Conservation (phyloP, 2,797 vertebrate genomes). For the Poecile montanus region DNA sequence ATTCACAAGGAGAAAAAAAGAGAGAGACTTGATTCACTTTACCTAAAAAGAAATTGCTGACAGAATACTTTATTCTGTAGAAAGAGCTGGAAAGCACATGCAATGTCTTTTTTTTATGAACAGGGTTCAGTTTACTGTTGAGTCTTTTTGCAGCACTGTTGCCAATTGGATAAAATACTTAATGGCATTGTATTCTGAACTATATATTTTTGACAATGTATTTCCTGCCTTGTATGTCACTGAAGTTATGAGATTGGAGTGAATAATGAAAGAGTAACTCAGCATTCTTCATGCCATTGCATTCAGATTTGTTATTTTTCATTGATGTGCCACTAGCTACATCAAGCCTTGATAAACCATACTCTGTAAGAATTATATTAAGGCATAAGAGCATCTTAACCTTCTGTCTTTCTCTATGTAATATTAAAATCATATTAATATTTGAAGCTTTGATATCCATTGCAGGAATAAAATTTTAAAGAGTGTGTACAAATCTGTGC, state of each 20-base stretch:
- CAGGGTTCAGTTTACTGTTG: not conserved
- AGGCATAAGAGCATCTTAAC: conserved; percentile 54
- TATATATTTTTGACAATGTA: conserved; percentile 46
- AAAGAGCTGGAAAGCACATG: not conserved
- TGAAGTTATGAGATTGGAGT: conserved; percentile 41
- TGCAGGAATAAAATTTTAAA: conserved; percentile 60
- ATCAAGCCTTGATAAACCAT: conserved; percentile 41
- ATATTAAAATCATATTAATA: conserved; percentile 69
- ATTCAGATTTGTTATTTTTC: conserved; percentile 53
- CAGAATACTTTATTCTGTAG: conserved; percentile 12
- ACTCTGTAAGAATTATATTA: conserved; percentile 54
- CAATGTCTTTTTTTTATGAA: not conserved
- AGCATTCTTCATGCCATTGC: not conserved
- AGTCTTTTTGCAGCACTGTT: not conserved
- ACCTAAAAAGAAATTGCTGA: conserved; percentile 20
- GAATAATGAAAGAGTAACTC: conserved; percentile 61
- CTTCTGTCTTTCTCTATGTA: conserved; percentile 56
- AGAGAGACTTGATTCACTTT: not conserved
- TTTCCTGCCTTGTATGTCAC: conserved; percentile 55
- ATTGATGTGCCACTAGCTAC: conserved; percentile 29
- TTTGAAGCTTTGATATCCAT: conserved; percentile 49
- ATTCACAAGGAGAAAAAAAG: not conserved
- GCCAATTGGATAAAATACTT: conserved; percentile 54
- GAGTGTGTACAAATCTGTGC: conserved; percentile 31
- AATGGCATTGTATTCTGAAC: conserved; percentile 36